Conservation (phyloP, 2,113 vertebrate species). For the Vidua macroura region DNA sequence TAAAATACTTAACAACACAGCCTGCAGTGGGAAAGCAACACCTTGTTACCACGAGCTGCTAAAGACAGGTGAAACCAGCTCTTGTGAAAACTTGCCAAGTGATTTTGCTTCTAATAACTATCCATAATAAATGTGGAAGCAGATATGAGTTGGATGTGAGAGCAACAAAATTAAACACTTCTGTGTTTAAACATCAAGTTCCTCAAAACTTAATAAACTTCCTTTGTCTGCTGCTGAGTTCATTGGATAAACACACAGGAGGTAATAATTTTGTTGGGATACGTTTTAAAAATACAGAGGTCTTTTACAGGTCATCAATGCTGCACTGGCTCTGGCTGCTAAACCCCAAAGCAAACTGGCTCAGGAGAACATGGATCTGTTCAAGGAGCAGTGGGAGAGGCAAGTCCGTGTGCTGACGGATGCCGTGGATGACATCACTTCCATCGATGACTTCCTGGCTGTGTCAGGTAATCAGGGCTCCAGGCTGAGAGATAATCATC, state of each 20-base stretch:
- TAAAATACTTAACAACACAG: not conserved
- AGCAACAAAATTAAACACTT: not conserved
- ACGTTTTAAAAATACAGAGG: not conserved
- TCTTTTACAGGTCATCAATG: slow-evolving; percentile 94
- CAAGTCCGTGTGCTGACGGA: slow-evolving; percentile 96
- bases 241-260: not conserved
- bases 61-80: not conserved
- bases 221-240: not conserved
- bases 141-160: not conserved
- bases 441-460: slow-evolving; percentile 97
- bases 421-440: slow-evolving; percentile 98
- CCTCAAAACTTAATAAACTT: not conserved
- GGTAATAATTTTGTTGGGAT: not conserved
- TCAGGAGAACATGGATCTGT: slow-evolving; percentile 98
- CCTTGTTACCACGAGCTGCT: not conserved
- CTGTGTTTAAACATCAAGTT: not conserved
- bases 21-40: not conserved
- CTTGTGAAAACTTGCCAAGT: not conserved
- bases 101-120: not conserved
- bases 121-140: not conserved
- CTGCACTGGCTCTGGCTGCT: slow-evolving; percentile 93
- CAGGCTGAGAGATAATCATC: not conserved
- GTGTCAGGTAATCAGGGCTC: slow-evolving; percentile 85
- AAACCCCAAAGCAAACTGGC: slow-evolving; percentile 98
- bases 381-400: slow-evolving; percentile 98